Base-by-base conservation (phyloP, 2,797 vertebrate genomes). In the Anguilla obscura region DNA sequence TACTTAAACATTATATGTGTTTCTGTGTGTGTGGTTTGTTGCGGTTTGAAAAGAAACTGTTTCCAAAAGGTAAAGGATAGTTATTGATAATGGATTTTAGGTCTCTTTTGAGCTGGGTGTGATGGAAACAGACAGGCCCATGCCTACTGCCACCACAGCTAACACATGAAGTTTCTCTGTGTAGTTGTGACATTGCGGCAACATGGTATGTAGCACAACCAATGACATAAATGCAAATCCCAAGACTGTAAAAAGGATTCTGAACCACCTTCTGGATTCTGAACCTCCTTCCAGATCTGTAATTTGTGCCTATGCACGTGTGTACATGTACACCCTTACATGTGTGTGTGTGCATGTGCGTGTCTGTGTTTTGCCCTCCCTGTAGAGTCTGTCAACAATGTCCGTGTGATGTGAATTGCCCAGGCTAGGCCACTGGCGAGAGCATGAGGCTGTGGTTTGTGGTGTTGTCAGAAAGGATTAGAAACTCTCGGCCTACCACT, bases 351-450 rank as follows among this genome's bases (percentile, higher is more conserved):
- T 85, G 36, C 40, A 12, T 56, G 63, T 71, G 63, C 30, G 24
- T 50, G n/a, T 21, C n/a, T 69, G 36, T 56, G 45, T n/a, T 66
- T 10, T 45, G 27, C 21, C 27, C 80, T 76, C 16, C 33, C 12
- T 52, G 16, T 18, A 82, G 79, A 82, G 79, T 14, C 71, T 87
- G 30, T 79, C 33, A 24, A 66, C 83, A 66, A 80, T 60, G 48
- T 27, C 89, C 60, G 18, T 86, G 48, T 74, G 52, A 12, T 60
- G 82, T 52, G 54, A 86, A 79, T 45, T 14, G 56, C 45, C 27
- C 45, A 56, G 8, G 18, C 71, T 66, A 88, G 84, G 66, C 36
- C 52, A 58, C 36, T 60, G 54, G 63, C 7, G 14, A 88, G 60
- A 66, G 27, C 36, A 33, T 36, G 45, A 16, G 36, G 58, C 56